These are phyloP conservation scores for Caretta caretta DNA, from an alignment of 2,113 vertebrate species.

Conservation along the genomic window DNA sequence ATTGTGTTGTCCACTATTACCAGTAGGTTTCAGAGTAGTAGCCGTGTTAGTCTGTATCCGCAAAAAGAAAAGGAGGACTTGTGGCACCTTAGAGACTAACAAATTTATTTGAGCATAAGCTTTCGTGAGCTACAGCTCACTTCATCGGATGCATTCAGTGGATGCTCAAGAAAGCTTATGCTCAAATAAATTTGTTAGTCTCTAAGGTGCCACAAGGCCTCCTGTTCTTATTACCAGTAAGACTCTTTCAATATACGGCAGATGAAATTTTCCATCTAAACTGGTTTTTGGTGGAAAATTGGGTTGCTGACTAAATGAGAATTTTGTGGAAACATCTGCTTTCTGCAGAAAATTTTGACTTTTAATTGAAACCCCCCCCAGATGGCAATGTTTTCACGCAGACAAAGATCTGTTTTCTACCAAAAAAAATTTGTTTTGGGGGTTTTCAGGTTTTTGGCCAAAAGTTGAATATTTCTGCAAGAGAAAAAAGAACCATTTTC, in stretches of 20 bases:
- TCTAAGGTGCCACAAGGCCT: too few relatives aligned
- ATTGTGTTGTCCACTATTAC: not conserved
- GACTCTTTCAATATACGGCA: not conserved
- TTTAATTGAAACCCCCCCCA: not conserved
- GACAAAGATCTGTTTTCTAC: not conserved
- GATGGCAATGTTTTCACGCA: not conserved
- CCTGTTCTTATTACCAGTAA: not conserved
- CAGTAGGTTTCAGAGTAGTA: not conserved
- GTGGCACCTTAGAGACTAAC: too few relatives aligned
- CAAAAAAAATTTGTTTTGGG: not conserved
- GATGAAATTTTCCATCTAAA: constrained; percentile 11
- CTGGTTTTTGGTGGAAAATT: not conserved
- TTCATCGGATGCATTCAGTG: too few relatives aligned
- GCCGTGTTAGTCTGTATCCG: too few relatives aligned
- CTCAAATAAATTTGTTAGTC: too few relatives aligned
- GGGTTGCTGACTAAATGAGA: not conserved
- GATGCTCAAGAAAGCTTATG: too few relatives aligned
- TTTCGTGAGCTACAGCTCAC: too few relatives aligned
- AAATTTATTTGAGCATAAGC: too few relatives aligned
- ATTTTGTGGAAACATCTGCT: not conserved
- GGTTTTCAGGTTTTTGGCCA: not conserved
- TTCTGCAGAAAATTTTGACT: not conserved
- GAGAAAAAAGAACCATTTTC: not conserved
- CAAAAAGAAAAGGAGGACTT: too few relatives aligned
- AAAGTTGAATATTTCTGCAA: not conserved